These are phyloP conservation scores for Nesogale talazaci DNA, from an alignment of 2,113 vertebrate species.

Conservation along the genomic window DNA sequence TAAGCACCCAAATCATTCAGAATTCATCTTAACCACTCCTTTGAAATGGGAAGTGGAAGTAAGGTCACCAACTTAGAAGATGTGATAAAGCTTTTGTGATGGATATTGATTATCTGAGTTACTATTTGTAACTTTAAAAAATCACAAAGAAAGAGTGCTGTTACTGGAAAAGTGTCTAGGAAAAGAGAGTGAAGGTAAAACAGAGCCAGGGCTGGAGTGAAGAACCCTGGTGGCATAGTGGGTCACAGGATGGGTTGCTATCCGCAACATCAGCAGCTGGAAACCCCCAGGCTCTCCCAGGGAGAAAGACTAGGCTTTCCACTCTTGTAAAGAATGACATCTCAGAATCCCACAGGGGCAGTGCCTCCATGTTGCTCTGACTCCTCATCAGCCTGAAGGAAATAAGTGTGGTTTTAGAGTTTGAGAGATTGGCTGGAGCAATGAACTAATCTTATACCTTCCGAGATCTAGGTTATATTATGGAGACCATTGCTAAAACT, in stretches of 20 bases:
- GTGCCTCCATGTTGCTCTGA: too few species aligned
- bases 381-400: too few species aligned
- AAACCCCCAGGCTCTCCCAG: too few species aligned
- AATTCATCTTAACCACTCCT: neutral
- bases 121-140: constrained; percentile 7
- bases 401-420: too few species aligned
- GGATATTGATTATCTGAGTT: neutral
- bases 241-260: too few species aligned
- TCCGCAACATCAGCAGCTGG: too few species aligned
- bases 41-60: neutral
- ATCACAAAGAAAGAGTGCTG: neutral
- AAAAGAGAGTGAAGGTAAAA: neutral
- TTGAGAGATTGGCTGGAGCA: neutral
- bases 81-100: neutral
- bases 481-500: constrained; percentile 6
- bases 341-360: too few species aligned
- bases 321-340: too few species aligned
- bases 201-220: neutral
- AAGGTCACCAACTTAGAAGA: constrained; percentile 21
- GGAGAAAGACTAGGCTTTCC: too few species aligned
- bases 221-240: too few species aligned
- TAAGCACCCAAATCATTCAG: neutral
- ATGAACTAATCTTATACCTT: neutral
- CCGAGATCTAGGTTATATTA: neutral
- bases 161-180: neutral